Conservation (phyloP, 2,113 vertebrate genomes). For the Oryzias curvinotus region DNA sequence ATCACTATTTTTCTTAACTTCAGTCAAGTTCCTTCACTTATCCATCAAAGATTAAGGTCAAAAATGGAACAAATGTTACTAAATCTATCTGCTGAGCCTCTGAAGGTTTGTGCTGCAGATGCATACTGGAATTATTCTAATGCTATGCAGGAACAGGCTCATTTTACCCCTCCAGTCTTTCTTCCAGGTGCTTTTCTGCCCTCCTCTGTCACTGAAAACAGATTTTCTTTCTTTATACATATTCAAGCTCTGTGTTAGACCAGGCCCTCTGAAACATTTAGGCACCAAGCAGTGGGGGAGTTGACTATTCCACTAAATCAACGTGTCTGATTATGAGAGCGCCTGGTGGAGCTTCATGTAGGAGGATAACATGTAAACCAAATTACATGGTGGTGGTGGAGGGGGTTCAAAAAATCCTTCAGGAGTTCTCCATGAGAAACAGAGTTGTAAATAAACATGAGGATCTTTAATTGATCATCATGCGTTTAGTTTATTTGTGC, state of each 20-base stretch:
- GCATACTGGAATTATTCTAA: background rate
- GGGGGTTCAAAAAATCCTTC: background rate
- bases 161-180: background rate
- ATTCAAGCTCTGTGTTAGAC: background rate
- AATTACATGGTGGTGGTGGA: background rate
- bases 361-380: conserved; percentile 1
- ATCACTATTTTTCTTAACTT: too few species aligned
- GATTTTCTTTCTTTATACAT: background rate
- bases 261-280: background rate
- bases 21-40: too few species aligned
- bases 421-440: background rate
- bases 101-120: background rate
- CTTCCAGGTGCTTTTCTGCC: background rate
- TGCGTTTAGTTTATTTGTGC: too few species aligned
- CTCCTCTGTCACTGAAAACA: background rate
- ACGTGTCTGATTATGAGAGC: conserved; percentile 1
- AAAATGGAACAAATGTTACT: background rate
- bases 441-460: background rate
- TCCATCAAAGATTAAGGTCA: too few species aligned
- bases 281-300: background rate
- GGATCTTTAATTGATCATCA: background rate
- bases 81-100: background rate
- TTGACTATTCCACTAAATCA: conserved; percentile 3
- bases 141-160: background rate
- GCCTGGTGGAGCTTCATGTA: conserved; percentile 1